phyloP scores from a whole-genome alignment of 1,140 invertebrate genomes.

The Coptotermes formosanus region DNA sequence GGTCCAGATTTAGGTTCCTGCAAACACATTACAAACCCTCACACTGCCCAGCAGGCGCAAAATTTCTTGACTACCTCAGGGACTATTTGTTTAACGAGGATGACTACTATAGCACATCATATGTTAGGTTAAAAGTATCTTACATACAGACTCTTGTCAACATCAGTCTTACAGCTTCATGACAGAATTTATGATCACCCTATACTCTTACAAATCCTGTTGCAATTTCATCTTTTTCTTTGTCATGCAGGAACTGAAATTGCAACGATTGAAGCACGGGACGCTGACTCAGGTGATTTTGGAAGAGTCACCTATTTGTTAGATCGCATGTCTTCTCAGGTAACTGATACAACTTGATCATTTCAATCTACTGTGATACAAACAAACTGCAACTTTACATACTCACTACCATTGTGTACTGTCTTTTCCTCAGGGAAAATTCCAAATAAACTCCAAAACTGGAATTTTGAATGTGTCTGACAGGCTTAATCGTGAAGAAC shows the following conservation, averaged over 20 bases:
- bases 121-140: too few relatives aligned
- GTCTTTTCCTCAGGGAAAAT: constrained; percentile 63
- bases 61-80: too few relatives aligned
- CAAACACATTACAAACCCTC: too few relatives aligned
- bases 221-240: background rate
- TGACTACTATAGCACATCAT: too few relatives aligned
- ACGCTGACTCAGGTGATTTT: constrained; percentile 84
- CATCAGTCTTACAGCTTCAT: too few relatives aligned
- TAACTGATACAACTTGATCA: constrained; percentile 40
- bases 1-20: too few relatives aligned
- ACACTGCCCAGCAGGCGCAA: too few relatives aligned
- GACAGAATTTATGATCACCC: too few relatives aligned
- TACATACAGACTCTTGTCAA: too few relatives aligned
- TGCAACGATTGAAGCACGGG: constrained; percentile 70
- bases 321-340: constrained; percentile 79
- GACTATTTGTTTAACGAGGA: too few relatives aligned
- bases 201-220: background rate
- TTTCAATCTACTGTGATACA: background rate
- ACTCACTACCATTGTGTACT: background rate
- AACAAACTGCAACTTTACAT: background rate
- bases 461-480: constrained; percentile 78
- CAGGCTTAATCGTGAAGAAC: constrained; percentile 77
- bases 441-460: constrained; percentile 80
- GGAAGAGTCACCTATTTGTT: constrained; percentile 88
- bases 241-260: constrained; percentile 60